Percentiles rank a stretch among this genome's conserved stretches.
Evolutionary conservation across 1,140 invertebrate genomes (phyloP).

Genomic region (Helicoverpa armigera): DNA sequence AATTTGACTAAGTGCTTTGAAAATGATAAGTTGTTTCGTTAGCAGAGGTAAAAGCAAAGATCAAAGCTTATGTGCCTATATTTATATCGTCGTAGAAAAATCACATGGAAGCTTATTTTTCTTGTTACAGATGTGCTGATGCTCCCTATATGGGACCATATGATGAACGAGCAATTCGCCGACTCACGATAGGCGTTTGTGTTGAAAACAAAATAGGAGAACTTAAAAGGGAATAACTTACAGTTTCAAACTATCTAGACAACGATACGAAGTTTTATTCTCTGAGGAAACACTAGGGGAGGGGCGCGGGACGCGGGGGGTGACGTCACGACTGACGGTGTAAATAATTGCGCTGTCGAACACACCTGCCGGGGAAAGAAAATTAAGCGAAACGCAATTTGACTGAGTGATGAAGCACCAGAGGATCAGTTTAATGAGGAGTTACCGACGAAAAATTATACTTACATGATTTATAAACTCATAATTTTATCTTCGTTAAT

Average conservation of each 20-base stretch:
- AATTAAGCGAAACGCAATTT: conserved; percentile 87
- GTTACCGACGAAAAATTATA: conserved; percentile 82
- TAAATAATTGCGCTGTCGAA: conserved; percentile 87
- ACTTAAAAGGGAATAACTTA: conserved; percentile 66
- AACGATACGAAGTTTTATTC: conserved; percentile 73
- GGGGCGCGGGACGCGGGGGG: conserved; percentile 59
- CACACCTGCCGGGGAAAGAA: conserved; percentile 86
- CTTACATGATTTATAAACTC: conserved; percentile 77
- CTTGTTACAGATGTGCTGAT: background rate
- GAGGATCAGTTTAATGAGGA: conserved; percentile 85
- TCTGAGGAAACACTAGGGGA: conserved; percentile 63
- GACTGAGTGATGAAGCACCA: conserved; percentile 86
- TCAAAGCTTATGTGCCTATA: background rate
- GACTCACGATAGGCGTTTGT: conserved; percentile 59
- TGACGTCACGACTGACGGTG: conserved; percentile 82
- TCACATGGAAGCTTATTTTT: background rate
- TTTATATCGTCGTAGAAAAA: background rate
- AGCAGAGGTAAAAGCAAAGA: background rate
- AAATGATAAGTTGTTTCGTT: background rate
- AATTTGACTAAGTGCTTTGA: conserved; percentile 14
- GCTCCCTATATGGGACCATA: conserved; percentile 1
- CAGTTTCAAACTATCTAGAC: conserved; percentile 75
- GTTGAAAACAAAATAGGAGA: conserved; percentile 64
- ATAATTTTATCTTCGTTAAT: conserved; percentile 80
- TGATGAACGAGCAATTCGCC: conserved; percentile 57